phyloP scores from a whole-genome alignment of 2,797 vertebrate species.

The Chaenodraco wilsoni region DNA sequence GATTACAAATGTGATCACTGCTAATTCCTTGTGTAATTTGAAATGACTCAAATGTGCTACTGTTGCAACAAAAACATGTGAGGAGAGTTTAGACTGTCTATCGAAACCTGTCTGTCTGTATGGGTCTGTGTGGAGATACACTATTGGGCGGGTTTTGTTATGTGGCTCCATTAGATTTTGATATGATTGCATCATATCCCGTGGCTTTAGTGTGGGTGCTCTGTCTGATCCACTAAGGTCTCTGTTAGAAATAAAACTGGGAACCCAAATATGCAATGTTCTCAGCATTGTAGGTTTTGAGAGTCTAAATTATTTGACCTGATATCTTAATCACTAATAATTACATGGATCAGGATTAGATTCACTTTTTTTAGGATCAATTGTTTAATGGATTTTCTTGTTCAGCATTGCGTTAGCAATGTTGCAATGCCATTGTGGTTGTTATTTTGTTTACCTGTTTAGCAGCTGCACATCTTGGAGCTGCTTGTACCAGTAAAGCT shows the following conservation, averaged over 20 bases:
- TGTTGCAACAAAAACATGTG: constrained; percentile 47
- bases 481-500: constrained; percentile 58
- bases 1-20: constrained; percentile 68
- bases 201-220: constrained; percentile 6
- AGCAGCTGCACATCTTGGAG: constrained; percentile 63
- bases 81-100: constrained; percentile 28
- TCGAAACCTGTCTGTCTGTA: background rate
- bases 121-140: constrained; percentile 1
- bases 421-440: constrained; percentile 10
- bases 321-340: constrained; percentile 14
- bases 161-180: background rate
- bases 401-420: background rate
- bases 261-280: background rate
- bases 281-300: background rate
- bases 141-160: background rate
- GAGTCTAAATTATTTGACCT: background rate
- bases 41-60: constrained; percentile 51
- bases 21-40: constrained; percentile 49
- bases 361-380: background rate
- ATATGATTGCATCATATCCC: constrained; percentile 13
- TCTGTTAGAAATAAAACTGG: background rate
- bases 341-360: background rate
- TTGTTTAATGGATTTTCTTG: background rate
- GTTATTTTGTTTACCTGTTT: constrained; percentile 72
- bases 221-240: constrained; percentile 21